Percentiles rank a stretch among this genome's conserved stretches.
Evolutionary conservation across 2,797 vertebrate species (phyloP).

Genomic region (Acipenser oxyrinchus): DNA sequence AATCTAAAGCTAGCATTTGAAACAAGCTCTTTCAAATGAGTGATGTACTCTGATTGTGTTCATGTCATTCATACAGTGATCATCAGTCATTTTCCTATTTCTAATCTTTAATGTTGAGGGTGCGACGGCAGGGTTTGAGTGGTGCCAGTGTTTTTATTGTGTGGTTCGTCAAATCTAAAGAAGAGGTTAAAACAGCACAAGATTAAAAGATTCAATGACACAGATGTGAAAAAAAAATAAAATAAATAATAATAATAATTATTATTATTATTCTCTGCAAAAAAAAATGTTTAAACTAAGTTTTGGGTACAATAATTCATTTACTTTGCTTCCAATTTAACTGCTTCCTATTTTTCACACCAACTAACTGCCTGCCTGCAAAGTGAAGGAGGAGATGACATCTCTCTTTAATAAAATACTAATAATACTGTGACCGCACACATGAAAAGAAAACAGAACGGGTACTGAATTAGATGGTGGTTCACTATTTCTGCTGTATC

Average conservation of each 20-base stretch:
- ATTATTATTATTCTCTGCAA: too few relatives aligned
- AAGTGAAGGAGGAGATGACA: constrained; percentile 43
- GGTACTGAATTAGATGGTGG: constrained; percentile 75
- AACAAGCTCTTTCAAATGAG: constrained; percentile 24
- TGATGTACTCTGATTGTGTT: constrained; percentile 35
- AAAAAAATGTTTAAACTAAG: constrained; percentile 11
- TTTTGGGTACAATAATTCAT: constrained; percentile 12
- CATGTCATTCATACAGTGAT: constrained; percentile 37
- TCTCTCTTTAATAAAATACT: constrained; percentile 35
- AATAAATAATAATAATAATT: background rate
- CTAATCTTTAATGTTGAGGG: constrained; percentile 40
- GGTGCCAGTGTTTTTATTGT: constrained; percentile 51
- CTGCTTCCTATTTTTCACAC: constrained; percentile 48
- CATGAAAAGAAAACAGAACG: constrained; percentile 60
- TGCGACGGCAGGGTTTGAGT: constrained; percentile 53
- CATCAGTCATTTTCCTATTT: constrained; percentile 46
- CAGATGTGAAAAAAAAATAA: constrained; percentile 28
- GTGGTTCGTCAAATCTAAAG: constrained; percentile 58
- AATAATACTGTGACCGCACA: constrained; percentile 47
- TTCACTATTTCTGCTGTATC: constrained; percentile 94
- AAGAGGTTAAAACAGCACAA: constrained; percentile 42
- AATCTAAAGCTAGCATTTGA: constrained; percentile 17
- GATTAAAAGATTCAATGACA: constrained; percentile 49
- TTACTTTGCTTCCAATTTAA: constrained; percentile 37
- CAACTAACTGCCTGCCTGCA: constrained; percentile 30